Evolutionary conservation across 2,888 invertebrate genomes (phyloP), one percentile per base, ranked within the genome.

Genomic region (Ichneumon xanthorius): DNA sequence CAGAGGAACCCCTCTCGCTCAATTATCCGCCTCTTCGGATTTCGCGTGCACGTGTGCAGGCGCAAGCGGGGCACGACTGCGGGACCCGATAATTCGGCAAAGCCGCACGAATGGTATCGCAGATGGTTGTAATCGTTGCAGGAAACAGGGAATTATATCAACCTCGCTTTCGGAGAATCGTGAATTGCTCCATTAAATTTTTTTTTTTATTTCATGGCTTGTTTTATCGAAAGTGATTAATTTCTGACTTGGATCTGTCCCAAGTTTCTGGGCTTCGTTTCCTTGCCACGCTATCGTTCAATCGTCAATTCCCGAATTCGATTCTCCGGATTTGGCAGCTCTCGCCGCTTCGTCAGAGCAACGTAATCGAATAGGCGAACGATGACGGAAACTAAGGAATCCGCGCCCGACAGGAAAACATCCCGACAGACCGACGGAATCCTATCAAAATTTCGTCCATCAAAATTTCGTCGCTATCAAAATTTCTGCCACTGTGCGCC

Each of bases 91-190:
- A 48, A 48, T 48, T 63, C 7, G 63, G 30, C 33, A 30, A 63
- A 75, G 22, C 65, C 76, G 3, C 40, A 50, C 76, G 65, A 19
- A 30, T 50, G 19, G 19, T 50, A 76, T 65, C 70, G 68, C 80
- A 89, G 89, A 89, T 90, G 89, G 82, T 53, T 80, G 82, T 89
- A 91, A 91, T 90, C 89, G 88, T 88, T 84, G 82, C 85, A 89
- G 91, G 91, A 91, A 88, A 89, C 84, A 70, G 81, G 75, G 84
- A 89, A 90, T 91, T 90, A 81, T 67, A 11, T 37, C 37, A 53
- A 50, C 30, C 72, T 55, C 11, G 14, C 61, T 70, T 68, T 73
- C 65, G 37, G 45, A 11, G 45, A 73, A 40, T 61, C 45, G 11
- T 37, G 2, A 45, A 19, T 19, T 9, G n/a, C 9, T 67, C 19